These are phyloP conservation scores for Drosophila multiciliata DNA, from an alignment of 2,888 invertebrate species.

Conservation along the genomic window DNA sequence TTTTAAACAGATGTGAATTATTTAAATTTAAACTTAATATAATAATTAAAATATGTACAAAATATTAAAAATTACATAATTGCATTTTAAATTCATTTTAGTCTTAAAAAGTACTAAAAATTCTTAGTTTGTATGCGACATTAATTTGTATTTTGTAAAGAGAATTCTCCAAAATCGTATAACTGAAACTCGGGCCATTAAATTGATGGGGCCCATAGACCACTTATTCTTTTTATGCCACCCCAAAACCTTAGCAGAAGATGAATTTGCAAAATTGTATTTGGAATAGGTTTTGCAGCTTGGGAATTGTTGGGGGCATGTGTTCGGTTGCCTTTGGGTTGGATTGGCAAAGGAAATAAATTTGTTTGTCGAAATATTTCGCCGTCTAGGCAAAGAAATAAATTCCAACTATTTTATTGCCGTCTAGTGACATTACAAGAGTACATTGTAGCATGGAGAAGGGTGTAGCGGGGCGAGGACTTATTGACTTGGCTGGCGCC, in stretches of 20 bases:
- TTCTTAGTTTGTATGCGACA: background rate
- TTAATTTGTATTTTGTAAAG: background rate
- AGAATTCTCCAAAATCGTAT: background rate
- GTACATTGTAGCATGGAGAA: constrained; percentile 4
- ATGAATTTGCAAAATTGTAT: constrained; percentile 17
- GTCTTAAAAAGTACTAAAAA: background rate
- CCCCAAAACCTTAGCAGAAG: background rate
- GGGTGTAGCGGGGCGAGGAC: background rate
- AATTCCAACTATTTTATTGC: constrained; percentile 75
- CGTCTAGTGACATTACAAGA: constrained; percentile 72
- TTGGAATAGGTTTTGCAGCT: constrained; percentile 13
- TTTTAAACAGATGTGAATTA: background rate
- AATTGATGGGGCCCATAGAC: background rate
- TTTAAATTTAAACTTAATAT: background rate
- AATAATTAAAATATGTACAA: background rate
- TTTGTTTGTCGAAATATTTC: constrained; percentile 60
- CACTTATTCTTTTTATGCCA: constrained; percentile 1
- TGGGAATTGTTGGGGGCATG: background rate
- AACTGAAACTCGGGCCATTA: background rate
- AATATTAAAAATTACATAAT: background rate
- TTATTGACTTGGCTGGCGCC: constrained; percentile 65
- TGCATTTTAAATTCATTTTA: background rate
- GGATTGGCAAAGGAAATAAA: constrained; percentile 66
- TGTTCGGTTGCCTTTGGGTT: constrained; percentile 3
- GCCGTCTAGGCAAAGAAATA: constrained; percentile 55